Percentiles rank a stretch among this genome's conserved stretches.
Conservation (phyloP, 2,888 invertebrate species). For the Cerastoderma edule region DNA sequence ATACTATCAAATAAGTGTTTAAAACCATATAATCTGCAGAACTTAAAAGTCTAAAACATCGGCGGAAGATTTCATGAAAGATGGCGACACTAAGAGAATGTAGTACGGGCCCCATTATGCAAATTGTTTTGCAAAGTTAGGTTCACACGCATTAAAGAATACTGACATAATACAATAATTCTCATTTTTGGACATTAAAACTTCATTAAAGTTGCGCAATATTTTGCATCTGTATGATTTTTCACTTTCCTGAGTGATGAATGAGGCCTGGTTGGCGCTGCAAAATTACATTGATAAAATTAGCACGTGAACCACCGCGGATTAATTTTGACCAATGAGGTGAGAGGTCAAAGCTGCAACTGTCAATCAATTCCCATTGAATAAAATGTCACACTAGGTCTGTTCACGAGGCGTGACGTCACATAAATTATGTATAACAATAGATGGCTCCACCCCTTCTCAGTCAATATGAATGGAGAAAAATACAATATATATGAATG, state of each 20-base stretch:
- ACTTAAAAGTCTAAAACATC: background rate
- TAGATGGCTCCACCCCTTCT: constrained; percentile 40
- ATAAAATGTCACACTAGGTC: constrained; percentile 49
- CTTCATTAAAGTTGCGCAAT: no score
- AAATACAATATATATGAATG: constrained; percentile 20
- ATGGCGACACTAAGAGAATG: constrained; percentile 67
- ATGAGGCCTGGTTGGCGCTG: background rate
- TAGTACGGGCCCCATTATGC: constrained; percentile 70
- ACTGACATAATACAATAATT: no score
- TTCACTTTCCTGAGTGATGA: background rate
- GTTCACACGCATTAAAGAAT: constrained; percentile 31
- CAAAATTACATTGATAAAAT: constrained; percentile 71
- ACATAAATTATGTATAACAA: constrained; percentile 58
- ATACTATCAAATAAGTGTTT: no score
- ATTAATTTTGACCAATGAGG: constrained; percentile 66
- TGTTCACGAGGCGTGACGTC: constrained; percentile 64
- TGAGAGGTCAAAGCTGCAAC: constrained; percentile 51
- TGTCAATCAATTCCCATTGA: constrained; percentile 67
- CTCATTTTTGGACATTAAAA: no score
- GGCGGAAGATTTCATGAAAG: constrained; percentile 39
- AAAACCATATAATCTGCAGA: no score
- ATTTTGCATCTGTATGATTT: no score
- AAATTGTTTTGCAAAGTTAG: constrained; percentile 52
- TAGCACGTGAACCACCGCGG: constrained; percentile 74
- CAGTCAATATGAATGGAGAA: constrained; percentile 35